phyloP scores from a whole-genome alignment of 2,113 vertebrate species.

The Gallinago paraguaiae region DNA sequence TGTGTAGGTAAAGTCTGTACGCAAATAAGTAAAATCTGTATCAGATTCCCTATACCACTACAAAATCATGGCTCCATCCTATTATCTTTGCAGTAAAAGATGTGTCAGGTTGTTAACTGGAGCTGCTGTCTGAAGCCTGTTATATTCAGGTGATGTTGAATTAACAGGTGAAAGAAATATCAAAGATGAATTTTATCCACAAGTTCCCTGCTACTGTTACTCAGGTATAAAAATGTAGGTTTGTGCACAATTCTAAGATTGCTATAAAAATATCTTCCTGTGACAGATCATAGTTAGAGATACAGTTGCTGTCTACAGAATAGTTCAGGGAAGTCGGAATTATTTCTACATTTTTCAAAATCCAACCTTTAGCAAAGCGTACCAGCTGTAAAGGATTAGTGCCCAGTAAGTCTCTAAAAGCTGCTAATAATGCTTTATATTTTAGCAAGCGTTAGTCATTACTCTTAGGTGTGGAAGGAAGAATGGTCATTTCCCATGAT shows the following conservation, averaged over 20 bases:
- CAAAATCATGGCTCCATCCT: background rate
- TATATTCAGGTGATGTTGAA: background rate
- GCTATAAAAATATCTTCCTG: background rate
- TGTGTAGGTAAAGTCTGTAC: background rate
- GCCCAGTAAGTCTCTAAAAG: background rate
- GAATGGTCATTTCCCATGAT: background rate
- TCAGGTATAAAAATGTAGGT: background rate
- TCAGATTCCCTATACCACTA: accelerated
- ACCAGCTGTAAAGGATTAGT: background rate
- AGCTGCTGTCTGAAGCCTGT: background rate
- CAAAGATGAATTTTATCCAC: background rate
- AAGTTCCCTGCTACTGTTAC: background rate
- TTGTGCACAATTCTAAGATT: background rate
- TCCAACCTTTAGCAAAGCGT: background rate
- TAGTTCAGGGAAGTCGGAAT: background rate
- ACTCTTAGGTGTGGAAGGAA: background rate
- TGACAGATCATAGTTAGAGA: background rate
- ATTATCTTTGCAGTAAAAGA: background rate
- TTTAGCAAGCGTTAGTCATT: background rate
- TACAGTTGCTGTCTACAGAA: background rate
- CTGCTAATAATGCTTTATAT: background rate
- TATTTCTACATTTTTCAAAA: background rate
- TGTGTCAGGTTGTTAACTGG: background rate
- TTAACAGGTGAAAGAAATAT: background rate
- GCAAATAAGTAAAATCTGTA: background rate